Evolutionary conservation across 2,888 invertebrate genomes (phyloP).

Genomic region (Eilema caniola): DNA sequence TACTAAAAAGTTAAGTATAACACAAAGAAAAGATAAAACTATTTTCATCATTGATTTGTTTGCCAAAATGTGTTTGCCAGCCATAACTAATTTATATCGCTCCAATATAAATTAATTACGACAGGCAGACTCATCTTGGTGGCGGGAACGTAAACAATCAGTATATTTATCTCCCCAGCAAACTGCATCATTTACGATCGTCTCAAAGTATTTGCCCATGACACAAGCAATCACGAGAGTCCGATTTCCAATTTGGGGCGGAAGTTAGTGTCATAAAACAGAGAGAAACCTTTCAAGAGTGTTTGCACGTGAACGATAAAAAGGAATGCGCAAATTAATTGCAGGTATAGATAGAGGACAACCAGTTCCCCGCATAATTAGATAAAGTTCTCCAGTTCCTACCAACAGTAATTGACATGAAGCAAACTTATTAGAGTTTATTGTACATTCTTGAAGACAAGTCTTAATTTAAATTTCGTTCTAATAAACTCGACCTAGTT

Average conservation of each 20-base stretch:
- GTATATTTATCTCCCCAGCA: slow-evolving; percentile 23
- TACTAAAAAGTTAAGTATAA: too few species aligned
- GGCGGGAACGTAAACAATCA: slow-evolving; percentile 22
- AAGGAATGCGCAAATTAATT: slow-evolving; percentile 45
- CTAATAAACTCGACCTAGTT: slow-evolving; percentile 51
- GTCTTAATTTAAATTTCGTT: slow-evolving; percentile 49
- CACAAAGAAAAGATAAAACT: neutral
- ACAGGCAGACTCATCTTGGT: slow-evolving; percentile 11
- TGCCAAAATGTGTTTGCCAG: neutral
- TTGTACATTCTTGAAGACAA: slow-evolving; percentile 45
- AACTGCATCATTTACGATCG: slow-evolving; percentile 41
- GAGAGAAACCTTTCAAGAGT: slow-evolving; percentile 34
- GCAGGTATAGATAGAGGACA: slow-evolving; percentile 28
- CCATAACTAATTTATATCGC: neutral
- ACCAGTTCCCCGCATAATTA: slow-evolving; percentile 49
- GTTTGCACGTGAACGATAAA: slow-evolving; percentile 49
- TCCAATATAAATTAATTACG: slow-evolving; percentile 18
- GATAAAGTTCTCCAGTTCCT: slow-evolving; percentile 43
- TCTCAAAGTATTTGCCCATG: slow-evolving; percentile 42
- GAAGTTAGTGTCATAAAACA: slow-evolving; percentile 48
- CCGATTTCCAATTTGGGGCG: slow-evolving; percentile 47
- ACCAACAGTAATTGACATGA: slow-evolving; percentile 42
- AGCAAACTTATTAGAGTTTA: slow-evolving; percentile 52
- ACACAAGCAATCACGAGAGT: slow-evolving; percentile 45
- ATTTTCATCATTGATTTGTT: neutral